Conservation (phyloP, 2,888 invertebrate species). For the Zhuqinia jingwanae region DNA sequence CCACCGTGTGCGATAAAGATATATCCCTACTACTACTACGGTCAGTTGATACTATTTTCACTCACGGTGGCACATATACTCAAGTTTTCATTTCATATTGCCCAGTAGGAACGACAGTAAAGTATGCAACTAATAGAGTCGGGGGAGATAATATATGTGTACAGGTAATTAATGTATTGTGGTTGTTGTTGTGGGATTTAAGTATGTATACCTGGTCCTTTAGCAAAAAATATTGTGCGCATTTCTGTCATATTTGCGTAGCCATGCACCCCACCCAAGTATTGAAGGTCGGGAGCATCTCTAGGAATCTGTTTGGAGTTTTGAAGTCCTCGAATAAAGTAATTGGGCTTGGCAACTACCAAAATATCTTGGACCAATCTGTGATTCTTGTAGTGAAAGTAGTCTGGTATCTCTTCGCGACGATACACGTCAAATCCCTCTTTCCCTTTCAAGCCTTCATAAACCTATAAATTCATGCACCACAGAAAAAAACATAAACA, state of each 20-base stretch:
- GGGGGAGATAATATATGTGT: too few relatives aligned
- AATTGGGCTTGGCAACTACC: constrained; percentile 81
- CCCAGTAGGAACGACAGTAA: too few relatives aligned
- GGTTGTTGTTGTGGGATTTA: too few relatives aligned
- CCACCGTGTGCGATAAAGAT: too few relatives aligned
- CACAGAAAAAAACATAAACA: neutral
- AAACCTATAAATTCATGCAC: constrained; percentile 78
- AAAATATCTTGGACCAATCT: constrained; percentile 81
- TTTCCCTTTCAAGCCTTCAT: constrained; percentile 77
- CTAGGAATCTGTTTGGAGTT: constrained; percentile 77
- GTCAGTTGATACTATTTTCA: too few relatives aligned
- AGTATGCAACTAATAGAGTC: constrained; percentile 1
- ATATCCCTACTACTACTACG: too few relatives aligned
- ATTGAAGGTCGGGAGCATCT: constrained; percentile 56
- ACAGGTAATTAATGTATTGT: too few relatives aligned
- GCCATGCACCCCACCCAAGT: constrained; percentile 79
- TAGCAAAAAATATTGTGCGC: constrained; percentile 80
- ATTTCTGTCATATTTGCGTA: constrained; percentile 80
- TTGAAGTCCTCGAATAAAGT: constrained; percentile 78
- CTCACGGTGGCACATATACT: too few relatives aligned
- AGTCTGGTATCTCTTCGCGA: constrained; percentile 81
- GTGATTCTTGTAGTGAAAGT: constrained; percentile 81
- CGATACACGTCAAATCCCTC: constrained; percentile 80
- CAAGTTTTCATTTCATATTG: too few relatives aligned
- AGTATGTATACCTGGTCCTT: constrained; percentile 80